Percentiles rank a stretch among this genome's conserved stretches.
Conservation (phyloP, 1,140 invertebrate genomes). For the Lepidurus arcticus region DNA sequence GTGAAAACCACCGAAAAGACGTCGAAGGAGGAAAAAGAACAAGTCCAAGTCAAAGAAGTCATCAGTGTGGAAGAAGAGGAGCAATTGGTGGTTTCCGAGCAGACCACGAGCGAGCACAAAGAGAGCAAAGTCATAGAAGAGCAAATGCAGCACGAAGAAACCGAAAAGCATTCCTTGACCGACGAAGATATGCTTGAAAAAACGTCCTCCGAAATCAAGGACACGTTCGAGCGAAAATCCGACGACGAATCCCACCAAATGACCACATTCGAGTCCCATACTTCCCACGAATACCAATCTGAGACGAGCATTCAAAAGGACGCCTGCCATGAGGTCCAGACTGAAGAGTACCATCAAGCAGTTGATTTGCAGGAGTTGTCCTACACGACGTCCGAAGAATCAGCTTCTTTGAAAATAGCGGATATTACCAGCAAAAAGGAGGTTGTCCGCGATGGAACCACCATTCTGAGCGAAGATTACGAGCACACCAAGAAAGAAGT, state of each 20-base stretch:
- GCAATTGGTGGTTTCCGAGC: slow-evolving; percentile 38
- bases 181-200: slow-evolving; percentile 27
- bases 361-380: slow-evolving; percentile 18
- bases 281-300: background rate
- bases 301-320: slow-evolving; percentile 25
- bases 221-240: slow-evolving; percentile 18
- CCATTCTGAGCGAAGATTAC: slow-evolving; percentile 27
- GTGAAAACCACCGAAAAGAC: slow-evolving; percentile 33
- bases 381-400: slow-evolving; percentile 31
- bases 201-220: background rate
- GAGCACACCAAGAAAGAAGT: slow-evolving; percentile 28
- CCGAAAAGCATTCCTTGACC: slow-evolving; percentile 31
- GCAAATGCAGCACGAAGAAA: slow-evolving; percentile 33
- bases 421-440: slow-evolving; percentile 21
- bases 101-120: slow-evolving; percentile 43
- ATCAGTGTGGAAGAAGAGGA: slow-evolving; percentile 32
- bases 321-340: background rate
- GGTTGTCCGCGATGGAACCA: slow-evolving; percentile 24
- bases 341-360: slow-evolving; percentile 25
- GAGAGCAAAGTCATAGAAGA: slow-evolving; percentile 37
- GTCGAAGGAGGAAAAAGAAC: slow-evolving; percentile 4
- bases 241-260: slow-evolving; percentile 19
- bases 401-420: slow-evolving; percentile 26
- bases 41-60: slow-evolving; percentile 30
- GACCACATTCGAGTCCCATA: background rate